Conservation (phyloP, 1,140 invertebrate species). For the Ostrea denselamellosa region DNA sequence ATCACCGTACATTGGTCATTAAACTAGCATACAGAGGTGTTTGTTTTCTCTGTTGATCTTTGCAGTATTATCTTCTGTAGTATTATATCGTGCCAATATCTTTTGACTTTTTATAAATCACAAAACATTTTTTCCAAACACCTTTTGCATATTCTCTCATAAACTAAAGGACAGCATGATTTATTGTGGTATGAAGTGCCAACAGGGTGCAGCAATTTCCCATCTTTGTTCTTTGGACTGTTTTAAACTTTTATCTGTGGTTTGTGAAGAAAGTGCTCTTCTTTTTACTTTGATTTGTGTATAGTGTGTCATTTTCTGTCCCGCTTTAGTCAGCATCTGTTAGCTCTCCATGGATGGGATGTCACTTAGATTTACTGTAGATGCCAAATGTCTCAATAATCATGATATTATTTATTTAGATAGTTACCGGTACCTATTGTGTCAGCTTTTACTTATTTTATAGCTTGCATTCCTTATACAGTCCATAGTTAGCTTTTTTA, state of each 20-base stretch:
- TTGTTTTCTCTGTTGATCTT: neutral
- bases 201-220: neutral
- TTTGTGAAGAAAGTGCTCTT: neutral
- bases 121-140: neutral
- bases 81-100: slow-evolving; percentile 15
- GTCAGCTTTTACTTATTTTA: neutral
- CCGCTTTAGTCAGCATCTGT: slow-evolving; percentile 14
- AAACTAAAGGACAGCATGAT: neutral
- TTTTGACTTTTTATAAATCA: neutral
- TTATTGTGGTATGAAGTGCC: neutral
- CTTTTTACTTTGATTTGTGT: neutral
- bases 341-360: slow-evolving; percentile 9
- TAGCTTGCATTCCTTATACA: neutral
- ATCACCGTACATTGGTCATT: too few species aligned
- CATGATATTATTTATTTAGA: slow-evolving; percentile 32
- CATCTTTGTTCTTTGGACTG: neutral
- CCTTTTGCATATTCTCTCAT: neutral
- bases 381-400: slow-evolving; percentile 30
- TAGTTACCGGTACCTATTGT: neutral
- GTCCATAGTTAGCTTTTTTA: neutral
- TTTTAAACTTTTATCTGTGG: neutral
- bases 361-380: slow-evolving; percentile 5
- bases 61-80: slow-evolving; percentile 16
- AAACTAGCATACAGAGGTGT: neutral
- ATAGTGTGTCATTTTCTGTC: neutral